Percentiles rank a stretch among this genome's conserved stretches.
Evolutionary conservation across 2,797 vertebrate genomes (phyloP).

Genomic region (Liparis tanakae): DNA sequence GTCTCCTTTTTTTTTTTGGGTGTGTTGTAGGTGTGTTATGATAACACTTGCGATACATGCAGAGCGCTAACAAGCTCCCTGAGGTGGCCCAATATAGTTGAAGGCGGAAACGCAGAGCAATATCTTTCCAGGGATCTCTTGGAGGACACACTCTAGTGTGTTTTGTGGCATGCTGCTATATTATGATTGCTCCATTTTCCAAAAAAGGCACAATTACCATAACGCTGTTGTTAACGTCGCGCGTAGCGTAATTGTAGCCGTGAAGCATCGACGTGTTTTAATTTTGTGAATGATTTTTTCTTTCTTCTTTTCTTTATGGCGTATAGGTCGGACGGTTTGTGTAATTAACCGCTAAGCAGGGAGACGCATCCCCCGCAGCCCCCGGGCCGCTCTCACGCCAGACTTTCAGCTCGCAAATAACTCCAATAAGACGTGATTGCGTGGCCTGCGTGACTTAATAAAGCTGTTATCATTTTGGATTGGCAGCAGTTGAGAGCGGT

Average conservation of each 20-base stretch:
- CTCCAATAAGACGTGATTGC: constrained; percentile 39
- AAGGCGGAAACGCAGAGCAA: constrained; percentile 72
- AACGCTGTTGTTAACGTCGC: constrained; percentile 39
- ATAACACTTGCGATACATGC: constrained; percentile 73
- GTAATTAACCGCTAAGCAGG: constrained; percentile 15
- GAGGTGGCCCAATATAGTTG: constrained; percentile 70
- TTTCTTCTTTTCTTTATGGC: constrained; percentile 5
- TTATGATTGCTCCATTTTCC: constrained; percentile 52
- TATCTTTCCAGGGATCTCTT: constrained; percentile 68
- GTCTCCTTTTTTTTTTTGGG: constrained; percentile 33
- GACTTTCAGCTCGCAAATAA: constrained; percentile 11
- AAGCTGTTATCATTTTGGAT: constrained; percentile 28
- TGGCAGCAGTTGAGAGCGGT: constrained; percentile 8
- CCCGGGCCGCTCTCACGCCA: constrained; percentile 13
- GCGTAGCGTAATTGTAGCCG: constrained; percentile 29
- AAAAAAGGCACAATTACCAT: constrained; percentile 62
- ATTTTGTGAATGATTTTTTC: constrained; percentile 57
- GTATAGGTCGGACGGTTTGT: constrained; percentile 12
- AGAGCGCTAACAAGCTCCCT: constrained; percentile 80
- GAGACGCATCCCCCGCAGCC: constrained; percentile 21
- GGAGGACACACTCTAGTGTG: constrained; percentile 57
- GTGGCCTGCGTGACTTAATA: constrained; percentile 25
- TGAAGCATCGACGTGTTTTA: constrained; percentile 31
- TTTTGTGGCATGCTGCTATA: constrained; percentile 39
- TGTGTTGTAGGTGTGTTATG: constrained; percentile 69